Conservation (phyloP, 2,888 invertebrate genomes). For the Brenthis ino region DNA sequence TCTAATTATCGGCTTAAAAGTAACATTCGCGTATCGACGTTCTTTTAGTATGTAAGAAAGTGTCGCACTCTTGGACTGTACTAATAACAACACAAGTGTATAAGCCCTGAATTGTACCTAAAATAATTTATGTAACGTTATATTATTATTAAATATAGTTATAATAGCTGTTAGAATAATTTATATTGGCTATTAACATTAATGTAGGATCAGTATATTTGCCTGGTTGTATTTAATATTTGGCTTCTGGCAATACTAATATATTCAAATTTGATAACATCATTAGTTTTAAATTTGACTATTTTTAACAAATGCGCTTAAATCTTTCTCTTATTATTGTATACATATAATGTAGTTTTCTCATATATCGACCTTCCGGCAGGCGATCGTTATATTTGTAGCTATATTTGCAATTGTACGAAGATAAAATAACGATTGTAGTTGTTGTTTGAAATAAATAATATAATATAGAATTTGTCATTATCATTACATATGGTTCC, state of each 20-base stretch:
- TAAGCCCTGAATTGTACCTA: constrained; percentile 47
- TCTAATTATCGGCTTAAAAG: constrained; percentile 32
- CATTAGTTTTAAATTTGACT: constrained; percentile 6
- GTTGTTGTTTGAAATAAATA: constrained; percentile 58
- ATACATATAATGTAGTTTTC: constrained; percentile 31
- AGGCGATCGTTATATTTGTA: constrained; percentile 42
- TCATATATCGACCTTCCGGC: constrained; percentile 36
- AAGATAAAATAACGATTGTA: constrained; percentile 49
- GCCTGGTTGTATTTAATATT: constrained; percentile 26
- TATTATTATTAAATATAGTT: constrained; percentile 57
- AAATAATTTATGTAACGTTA: constrained; percentile 57
- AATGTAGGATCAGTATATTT: constrained; percentile 35
- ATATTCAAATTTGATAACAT: constrained; percentile 18
- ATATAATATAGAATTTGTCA: constrained; percentile 40
- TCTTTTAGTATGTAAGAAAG: constrained; percentile 36
- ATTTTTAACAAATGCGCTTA: constrained; percentile 35
- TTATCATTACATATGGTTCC: constrained; percentile 24
- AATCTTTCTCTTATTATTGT: constrained; percentile 30
- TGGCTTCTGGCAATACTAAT: constrained; percentile 33
- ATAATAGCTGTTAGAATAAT: constrained; percentile 61
- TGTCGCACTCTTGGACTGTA: constrained; percentile 37
- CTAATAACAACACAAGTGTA: constrained; percentile 36
- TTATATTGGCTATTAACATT: constrained; percentile 56
- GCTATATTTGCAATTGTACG: constrained; percentile 43
- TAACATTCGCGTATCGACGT: constrained; percentile 32